Base-by-base conservation (phyloP, 2,888 invertebrate species). In the Priocnemis perturbator region DNA sequence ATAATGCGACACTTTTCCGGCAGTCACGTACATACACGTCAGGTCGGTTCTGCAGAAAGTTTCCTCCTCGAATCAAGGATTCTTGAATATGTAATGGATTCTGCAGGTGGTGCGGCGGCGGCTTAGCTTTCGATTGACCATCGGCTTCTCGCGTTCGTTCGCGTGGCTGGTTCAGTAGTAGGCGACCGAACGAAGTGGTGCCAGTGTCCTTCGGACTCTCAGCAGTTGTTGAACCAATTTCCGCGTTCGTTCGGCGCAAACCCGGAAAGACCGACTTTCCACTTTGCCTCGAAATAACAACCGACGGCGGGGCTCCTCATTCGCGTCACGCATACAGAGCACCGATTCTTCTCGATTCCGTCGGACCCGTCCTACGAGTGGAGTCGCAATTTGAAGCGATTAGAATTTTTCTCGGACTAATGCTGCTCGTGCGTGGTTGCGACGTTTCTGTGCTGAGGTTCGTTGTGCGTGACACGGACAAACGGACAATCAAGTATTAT, bases 11-110 rank as follows among this genome's bases (percentile, higher is more conserved):
- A 37, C 37, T 37, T 37, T 37, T 37, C 37, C 37, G 37, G 2
- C 44, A 15, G 26, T 48, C 20, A 57, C 45, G 63, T 58, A 81
- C 77, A 81, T 58, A 81, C 77, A 81, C 81, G 81, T 81, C 73
- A 81, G 67, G 58, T 62, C 11, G 37, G 7, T 1, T 37, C 21
- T 67, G 61, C 20, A 55, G 60, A 73, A 81, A 82, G 60, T 78
- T 79, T 67, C 15, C 60, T 48, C 26, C 23, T 52, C 23, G 60
- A 68, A 73, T 73, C 76, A 81, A 82, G 83, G 79, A 73, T 78
- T 69, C 67, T 63, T 79, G 71, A 79, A 82, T 81, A 71, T n/a
- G 20, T 52, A 74, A 81, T 64, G 59, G 69, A 64, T 23, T 58
- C 50, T 48, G 65, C 58, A 53, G 67, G 37, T 62, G 60, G 57